phyloP scores from a whole-genome alignment of 2,113 vertebrate genomes.

The Sceloporus undulatus region DNA sequence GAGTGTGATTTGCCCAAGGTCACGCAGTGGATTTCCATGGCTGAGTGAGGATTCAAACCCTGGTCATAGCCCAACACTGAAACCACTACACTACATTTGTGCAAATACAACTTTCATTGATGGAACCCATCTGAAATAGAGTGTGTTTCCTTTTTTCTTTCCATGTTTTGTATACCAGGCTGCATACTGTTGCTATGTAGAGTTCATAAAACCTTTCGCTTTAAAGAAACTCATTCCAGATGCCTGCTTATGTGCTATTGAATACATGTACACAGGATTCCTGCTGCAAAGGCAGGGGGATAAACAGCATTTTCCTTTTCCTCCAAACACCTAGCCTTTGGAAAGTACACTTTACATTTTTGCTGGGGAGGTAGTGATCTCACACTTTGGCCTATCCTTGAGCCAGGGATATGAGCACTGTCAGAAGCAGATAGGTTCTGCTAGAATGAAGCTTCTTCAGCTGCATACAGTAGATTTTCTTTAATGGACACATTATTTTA shows the following conservation, averaged over 20 bases:
- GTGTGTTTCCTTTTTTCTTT: neutral
- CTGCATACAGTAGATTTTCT: conserved; percentile 79
- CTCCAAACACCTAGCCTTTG: rapidly evolving
- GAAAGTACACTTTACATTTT: rapidly evolving
- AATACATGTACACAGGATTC: neutral
- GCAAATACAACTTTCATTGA: neutral
- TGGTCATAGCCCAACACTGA: neutral
- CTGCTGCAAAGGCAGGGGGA: neutral
- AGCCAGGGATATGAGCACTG: conserved; percentile 19
- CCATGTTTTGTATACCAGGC: neutral
- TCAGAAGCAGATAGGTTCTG: conserved; percentile 46
- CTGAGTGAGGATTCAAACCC: neutral
- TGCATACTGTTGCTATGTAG: neutral
- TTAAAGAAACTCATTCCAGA: conserved; percentile 21
- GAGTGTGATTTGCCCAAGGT: too few species aligned
- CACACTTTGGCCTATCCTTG: rapidly evolving
- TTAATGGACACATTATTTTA: conserved; percentile 81
- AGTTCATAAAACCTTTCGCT: neutral
- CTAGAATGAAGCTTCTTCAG: conserved; percentile 70
- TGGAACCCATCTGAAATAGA: neutral
- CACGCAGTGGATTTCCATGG: neutral
- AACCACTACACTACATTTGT: neutral
- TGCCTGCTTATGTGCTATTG: neutral
- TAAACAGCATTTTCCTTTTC: neutral
- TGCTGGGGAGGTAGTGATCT: rapidly evolving